Evolutionary conservation across 1,140 invertebrate genomes (phyloP).

Genomic region (Triops cancriformis): DNA sequence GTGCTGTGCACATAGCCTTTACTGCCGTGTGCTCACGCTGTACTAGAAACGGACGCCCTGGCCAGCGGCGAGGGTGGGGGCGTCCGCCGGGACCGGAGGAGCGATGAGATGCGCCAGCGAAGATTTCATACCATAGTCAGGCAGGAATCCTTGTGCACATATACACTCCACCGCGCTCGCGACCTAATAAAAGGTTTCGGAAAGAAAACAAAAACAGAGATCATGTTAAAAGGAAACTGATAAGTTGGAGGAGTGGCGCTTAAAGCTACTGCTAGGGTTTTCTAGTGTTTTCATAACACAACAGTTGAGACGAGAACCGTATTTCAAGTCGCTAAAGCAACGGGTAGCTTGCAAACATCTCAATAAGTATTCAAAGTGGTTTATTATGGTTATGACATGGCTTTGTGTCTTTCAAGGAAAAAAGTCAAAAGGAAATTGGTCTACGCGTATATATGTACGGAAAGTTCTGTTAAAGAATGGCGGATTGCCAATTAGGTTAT

Average conservation of each 20-base stretch:
- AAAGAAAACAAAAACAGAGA: background rate
- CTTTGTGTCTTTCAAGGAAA: background rate
- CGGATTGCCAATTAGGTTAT: background rate
- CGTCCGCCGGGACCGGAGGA: background rate
- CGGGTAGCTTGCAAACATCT: background rate
- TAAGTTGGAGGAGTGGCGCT: background rate
- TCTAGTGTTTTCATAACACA: background rate
- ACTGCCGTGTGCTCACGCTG: background rate
- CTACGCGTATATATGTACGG: background rate
- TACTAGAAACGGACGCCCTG: constrained; percentile 1
- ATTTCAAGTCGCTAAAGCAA: background rate
- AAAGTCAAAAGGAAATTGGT: background rate
- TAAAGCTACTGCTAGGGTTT: background rate
- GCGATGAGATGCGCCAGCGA: background rate
- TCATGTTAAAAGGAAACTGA: background rate
- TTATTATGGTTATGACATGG: background rate
- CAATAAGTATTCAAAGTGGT: background rate
- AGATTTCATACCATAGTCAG: background rate
- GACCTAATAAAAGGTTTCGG: background rate
- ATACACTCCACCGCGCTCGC: background rate
- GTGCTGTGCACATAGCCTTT: background rate
- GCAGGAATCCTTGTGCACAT: background rate
- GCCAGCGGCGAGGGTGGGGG: constrained; percentile 10
- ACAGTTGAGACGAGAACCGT: background rate
- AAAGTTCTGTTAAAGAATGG: background rate